Percentiles rank a stretch among this genome's conserved stretches.
Conservation (phyloP, 2,113 vertebrate species). For the Tauraco erythrolophus region DNA sequence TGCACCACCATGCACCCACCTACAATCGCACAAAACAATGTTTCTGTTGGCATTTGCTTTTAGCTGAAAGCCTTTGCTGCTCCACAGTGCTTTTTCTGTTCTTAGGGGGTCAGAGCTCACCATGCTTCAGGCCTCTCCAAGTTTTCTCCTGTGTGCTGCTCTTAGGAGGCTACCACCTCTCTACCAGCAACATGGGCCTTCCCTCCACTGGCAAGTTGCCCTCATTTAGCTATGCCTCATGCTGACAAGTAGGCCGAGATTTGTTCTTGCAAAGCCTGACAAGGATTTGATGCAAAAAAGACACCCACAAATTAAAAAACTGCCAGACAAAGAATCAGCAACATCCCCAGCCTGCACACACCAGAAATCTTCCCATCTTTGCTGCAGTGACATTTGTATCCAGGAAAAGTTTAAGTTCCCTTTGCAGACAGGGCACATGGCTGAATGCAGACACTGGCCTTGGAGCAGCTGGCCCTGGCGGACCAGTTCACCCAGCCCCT, state of each 20-base stretch:
- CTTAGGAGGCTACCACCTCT: not conserved
- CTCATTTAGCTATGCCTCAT: not conserved
- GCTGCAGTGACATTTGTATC: not conserved
- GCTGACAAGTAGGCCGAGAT: not conserved
- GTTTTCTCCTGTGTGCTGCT: not conserved
- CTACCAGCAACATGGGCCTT: not conserved
- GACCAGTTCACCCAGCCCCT: not conserved
- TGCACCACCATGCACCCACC: not conserved
- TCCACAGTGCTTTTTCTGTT: not conserved
- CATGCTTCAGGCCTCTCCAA: not conserved
- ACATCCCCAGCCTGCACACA: fast-evolving
- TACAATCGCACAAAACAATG: fast-evolving
- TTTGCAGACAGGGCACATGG: fast-evolving
- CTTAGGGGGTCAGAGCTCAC: not conserved
- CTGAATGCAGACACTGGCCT: not conserved
- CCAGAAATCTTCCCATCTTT: not conserved
- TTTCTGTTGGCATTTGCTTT: not conserved
- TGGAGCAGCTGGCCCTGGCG: not conserved
- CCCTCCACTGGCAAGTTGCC: not conserved
- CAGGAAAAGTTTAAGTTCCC: not conserved
- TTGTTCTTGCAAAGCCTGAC: not conserved
- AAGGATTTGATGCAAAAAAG: not conserved
- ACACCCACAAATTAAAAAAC: not conserved
- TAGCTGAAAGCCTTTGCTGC: not conserved
- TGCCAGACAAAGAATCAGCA: not conserved